Percentiles rank a stretch among this genome's conserved stretches.
Conservation (phyloP, 2,113 vertebrate species). For the Trinectes maculatus region DNA sequence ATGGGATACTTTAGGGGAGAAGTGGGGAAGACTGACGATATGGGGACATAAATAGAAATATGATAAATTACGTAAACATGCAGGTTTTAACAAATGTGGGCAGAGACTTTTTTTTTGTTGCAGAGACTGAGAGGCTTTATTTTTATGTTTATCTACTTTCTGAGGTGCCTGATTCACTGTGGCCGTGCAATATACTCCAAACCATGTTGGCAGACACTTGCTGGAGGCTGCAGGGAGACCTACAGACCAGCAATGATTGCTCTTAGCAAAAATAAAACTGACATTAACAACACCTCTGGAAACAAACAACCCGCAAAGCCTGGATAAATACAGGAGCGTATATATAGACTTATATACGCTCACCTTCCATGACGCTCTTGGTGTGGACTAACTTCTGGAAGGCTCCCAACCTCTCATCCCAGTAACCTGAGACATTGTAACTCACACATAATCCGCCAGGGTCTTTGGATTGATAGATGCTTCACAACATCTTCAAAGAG, state of each 20-base stretch:
- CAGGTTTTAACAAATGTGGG: background rate
- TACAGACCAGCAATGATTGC: no score
- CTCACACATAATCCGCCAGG: constrained; percentile 51
- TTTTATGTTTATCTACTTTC: no score
- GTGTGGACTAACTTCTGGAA: constrained; percentile 87
- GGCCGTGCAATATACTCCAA: background rate
- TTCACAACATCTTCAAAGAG: constrained; percentile 80
- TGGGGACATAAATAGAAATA: background rate
- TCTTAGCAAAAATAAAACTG: no score
- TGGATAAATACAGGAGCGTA: no score
- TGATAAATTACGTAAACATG: background rate
- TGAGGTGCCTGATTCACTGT: background rate
- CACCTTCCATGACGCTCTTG: constrained; percentile 85
- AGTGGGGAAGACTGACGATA: no score
- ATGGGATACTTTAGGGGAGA: no score
- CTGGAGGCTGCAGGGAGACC: background rate
- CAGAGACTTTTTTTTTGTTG: background rate
- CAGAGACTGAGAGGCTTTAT: background rate
- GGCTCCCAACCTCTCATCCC: constrained; percentile 71
- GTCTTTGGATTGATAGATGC: constrained; percentile 75
- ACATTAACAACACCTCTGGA: no score
- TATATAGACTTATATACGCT: background rate
- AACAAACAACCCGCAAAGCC: no score
- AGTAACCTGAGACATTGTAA: constrained; percentile 33
- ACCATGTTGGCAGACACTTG: no score